Conservation (phyloP, 2,113 vertebrate genomes). For the Parus major region DNA sequence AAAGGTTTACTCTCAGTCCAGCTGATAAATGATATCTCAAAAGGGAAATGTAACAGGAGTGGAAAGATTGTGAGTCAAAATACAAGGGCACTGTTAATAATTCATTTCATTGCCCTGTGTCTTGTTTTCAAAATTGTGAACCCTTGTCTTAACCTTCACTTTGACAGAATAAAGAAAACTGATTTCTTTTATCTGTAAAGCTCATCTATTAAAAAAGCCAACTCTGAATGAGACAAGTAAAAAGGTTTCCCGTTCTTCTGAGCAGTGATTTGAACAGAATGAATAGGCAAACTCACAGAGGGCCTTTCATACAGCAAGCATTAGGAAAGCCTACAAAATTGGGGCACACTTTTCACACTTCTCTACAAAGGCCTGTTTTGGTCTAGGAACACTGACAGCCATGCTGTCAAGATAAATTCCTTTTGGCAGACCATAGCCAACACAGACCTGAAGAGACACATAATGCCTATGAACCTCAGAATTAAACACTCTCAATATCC, state of each 20-base stretch:
- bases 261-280: background rate
- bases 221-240: background rate
- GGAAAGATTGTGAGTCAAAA: conserved; percentile 10
- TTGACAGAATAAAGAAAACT: conserved; percentile 15
- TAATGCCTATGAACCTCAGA: background rate
- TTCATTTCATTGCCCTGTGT: background rate
- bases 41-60: background rate
- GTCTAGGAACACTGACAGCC: background rate
- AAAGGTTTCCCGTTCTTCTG: background rate
- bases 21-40: background rate
- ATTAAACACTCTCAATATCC: background rate
- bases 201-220: conserved; percentile 7
- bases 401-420: background rate
- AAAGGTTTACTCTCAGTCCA: background rate
- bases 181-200: conserved; percentile 2
- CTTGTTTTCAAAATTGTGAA: conserved; percentile 36
- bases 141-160: conserved; percentile 32
- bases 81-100: conserved; percentile 32
- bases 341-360: background rate
- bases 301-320: background rate
- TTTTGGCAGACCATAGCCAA: background rate
- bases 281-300: conserved; percentile 4
- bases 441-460: background rate
- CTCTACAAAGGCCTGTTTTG: background rate
- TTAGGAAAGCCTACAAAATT: conserved; percentile 6